Evolutionary conservation across 1,140 invertebrate species (phyloP).

Genomic region (Liolophura sinensis): DNA sequence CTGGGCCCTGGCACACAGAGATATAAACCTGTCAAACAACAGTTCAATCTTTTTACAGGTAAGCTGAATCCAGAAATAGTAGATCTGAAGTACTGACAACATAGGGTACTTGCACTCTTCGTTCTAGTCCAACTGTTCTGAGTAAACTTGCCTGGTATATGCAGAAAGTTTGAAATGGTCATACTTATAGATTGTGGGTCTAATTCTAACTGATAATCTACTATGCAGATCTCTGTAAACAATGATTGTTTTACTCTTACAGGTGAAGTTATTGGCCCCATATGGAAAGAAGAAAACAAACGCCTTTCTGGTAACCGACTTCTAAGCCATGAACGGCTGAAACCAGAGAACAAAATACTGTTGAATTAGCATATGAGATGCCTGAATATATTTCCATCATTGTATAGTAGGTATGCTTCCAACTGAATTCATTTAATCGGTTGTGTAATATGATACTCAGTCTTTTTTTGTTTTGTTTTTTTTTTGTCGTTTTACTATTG

Average conservation of each 20-base stretch:
- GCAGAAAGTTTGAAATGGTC: no score
- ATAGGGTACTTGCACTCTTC: no score
- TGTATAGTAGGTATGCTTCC: background rate
- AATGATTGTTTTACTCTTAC: constrained; percentile 7
- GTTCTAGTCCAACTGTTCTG: background rate
- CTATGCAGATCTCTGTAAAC: background rate
- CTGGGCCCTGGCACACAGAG: constrained; percentile 32
- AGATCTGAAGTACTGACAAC: no score
- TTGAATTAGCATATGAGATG: background rate
- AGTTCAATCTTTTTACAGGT: constrained; percentile 45
- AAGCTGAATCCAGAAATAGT: background rate
- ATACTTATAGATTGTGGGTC: background rate
- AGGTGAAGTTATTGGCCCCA: constrained; percentile 34
- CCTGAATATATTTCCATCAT: background rate
- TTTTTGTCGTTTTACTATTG: background rate
- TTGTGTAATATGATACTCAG: background rate
- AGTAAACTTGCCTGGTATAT: no score
- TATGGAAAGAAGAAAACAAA: constrained; percentile 34
- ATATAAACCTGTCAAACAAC: constrained; percentile 29
- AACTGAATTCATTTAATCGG: background rate
- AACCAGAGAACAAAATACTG: background rate
- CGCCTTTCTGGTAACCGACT: constrained; percentile 40
- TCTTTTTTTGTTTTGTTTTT: background rate
- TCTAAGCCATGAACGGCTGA: constrained; percentile 13
- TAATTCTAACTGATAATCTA: no score